phyloP scores from a whole-genome alignment of 2,888 invertebrate species.

The Dimorphilus gyrociliatus region DNA sequence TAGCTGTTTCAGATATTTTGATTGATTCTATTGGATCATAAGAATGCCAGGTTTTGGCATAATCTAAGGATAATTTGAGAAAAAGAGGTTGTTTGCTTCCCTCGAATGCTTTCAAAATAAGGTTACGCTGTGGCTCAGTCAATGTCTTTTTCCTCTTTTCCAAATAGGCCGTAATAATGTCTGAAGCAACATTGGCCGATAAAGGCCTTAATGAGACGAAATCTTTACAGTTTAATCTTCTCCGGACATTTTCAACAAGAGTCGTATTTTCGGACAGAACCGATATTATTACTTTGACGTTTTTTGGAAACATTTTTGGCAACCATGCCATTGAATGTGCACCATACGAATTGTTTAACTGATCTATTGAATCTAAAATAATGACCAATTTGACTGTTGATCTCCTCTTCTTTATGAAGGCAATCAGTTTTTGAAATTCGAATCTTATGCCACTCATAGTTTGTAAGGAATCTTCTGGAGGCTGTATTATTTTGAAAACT shows the following conservation, averaged over 20 bases:
- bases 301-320: slow-evolving; percentile 8
- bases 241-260: slow-evolving; percentile 5
- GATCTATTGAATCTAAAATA: slow-evolving; percentile 12
- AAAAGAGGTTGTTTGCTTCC: slow-evolving; percentile 10
- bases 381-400: slow-evolving; percentile 6
- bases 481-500: slow-evolving; percentile 1
- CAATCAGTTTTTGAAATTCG: slow-evolving; percentile 4
- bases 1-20: slow-evolving; percentile 5
- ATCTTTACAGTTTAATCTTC: slow-evolving; percentile 2
- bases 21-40: slow-evolving; percentile 4
- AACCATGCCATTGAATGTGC: slow-evolving; percentile 11
- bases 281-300: slow-evolving; percentile 9
- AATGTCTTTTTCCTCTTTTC: slow-evolving; percentile 4
- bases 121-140: slow-evolving; percentile 6
- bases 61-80: slow-evolving; percentile 13
- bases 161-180: slow-evolving; percentile 8
- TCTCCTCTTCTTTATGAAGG: slow-evolving; percentile 1
- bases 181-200: slow-evolving; percentile 5
- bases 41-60: slow-evolving; percentile 10
- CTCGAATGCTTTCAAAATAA: slow-evolving; percentile 8
- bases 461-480: slow-evolving; percentile 2
- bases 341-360: slow-evolving; percentile 7
- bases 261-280: slow-evolving; percentile 6
- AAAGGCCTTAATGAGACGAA: slow-evolving; percentile 8
- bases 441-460: slow-evolving; percentile 6